These are phyloP conservation scores for Thumatha senex DNA, from an alignment of 2,888 invertebrate species.

Conservation along the genomic window DNA sequence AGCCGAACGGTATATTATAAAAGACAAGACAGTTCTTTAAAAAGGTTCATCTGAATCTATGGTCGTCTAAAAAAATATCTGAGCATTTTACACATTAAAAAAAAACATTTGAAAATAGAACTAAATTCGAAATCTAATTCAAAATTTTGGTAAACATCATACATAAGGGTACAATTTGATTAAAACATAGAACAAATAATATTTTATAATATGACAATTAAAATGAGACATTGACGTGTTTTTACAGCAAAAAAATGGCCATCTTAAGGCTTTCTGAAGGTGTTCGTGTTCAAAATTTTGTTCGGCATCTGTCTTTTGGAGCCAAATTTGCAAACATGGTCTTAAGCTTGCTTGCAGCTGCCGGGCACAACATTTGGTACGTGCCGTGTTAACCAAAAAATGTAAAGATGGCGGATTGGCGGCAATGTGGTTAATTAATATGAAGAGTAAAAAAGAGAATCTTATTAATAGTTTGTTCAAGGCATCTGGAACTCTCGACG, in stretches of 20 bases:
- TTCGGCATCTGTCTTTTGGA: conserved; percentile 57
- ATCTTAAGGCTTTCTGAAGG: conserved; percentile 20
- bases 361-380: conserved; percentile 74
- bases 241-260: too few relatives aligned
- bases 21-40: conserved; percentile 1
- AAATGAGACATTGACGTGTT: too few relatives aligned
- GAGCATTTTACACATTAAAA: conserved; percentile 7
- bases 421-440: conserved; percentile 45
- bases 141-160: too few relatives aligned
- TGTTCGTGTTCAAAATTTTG: conserved; percentile 28
- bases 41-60: background rate
- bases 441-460: conserved; percentile 1
- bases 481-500: too few relatives aligned
- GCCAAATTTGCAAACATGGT: conserved; percentile 70
- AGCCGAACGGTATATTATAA: conserved; percentile 1
- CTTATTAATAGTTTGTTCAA: background rate
- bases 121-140: too few relatives aligned
- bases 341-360: conserved; percentile 66
- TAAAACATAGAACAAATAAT: too few relatives aligned
- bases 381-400: conserved; percentile 58
- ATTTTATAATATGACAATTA: too few relatives aligned
- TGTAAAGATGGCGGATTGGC: conserved; percentile 27
- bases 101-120: background rate
- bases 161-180: too few relatives aligned
- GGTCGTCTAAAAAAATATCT: background rate